Evolutionary conservation across 2,113 vertebrate genomes (phyloP).

Genomic region (Oceanodroma tethys): DNA sequence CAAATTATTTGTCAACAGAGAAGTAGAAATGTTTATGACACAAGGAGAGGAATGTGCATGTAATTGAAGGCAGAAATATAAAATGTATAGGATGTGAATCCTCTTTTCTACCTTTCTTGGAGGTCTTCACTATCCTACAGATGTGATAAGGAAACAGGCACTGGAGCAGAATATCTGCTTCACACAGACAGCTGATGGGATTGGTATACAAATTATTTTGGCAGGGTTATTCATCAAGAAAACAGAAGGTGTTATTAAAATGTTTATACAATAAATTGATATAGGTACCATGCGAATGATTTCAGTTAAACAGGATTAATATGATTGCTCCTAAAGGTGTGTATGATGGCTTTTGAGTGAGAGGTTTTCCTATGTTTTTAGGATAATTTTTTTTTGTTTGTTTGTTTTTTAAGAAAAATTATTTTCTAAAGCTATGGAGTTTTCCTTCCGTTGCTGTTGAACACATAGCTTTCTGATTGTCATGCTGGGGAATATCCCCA

Average conservation of each 20-base stretch:
- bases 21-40: background rate
- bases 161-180: background rate
- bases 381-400: too few species aligned
- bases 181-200: background rate
- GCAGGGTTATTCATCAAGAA: background rate
- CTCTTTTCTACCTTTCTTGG: background rate
- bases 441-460: background rate
- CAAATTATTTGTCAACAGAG: background rate
- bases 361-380: background rate
- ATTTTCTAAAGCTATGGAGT: background rate
- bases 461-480: background rate
- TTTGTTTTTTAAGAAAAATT: background rate
- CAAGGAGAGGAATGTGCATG: background rate
- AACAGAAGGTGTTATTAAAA: background rate
- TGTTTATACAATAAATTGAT: background rate
- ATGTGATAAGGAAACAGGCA: background rate
- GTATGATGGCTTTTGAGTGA: background rate
- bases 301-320: background rate
- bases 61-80: background rate
- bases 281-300: background rate
- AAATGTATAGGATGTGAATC: background rate
- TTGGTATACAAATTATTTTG: background rate
- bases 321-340: background rate
- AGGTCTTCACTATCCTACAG: background rate
- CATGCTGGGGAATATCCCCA: background rate